Evolutionary conservation across 1,140 invertebrate genomes (phyloP).

Genomic region (Drosophila virilis): DNA sequence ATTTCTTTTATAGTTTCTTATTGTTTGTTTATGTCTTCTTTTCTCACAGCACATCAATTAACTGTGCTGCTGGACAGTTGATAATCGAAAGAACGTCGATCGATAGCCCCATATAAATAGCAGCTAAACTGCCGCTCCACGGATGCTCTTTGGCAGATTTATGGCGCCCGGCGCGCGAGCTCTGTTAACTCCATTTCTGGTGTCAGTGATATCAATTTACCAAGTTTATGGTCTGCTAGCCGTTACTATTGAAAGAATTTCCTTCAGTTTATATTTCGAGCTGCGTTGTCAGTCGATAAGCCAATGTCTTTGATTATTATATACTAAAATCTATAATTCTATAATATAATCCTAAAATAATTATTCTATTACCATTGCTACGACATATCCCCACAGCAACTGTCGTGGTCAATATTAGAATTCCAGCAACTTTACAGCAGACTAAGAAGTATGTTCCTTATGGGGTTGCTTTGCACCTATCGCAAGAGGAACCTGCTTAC

Average conservation of each 20-base stretch:
- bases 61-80: constrained; percentile 36
- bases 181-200: constrained; percentile 35
- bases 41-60: constrained; percentile 60
- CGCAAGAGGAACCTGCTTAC: too few species aligned
- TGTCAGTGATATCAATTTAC: constrained; percentile 50
- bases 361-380: too few species aligned
- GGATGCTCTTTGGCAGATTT: constrained; percentile 55
- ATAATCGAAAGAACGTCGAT: constrained; percentile 58
- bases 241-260: constrained; percentile 11
- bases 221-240: constrained; percentile 35
- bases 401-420: too few species aligned
- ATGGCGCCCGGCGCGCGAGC: constrained; percentile 57
- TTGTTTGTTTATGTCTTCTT: constrained; percentile 50
- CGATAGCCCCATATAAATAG: constrained; percentile 72
- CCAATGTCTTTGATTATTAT: neutral
- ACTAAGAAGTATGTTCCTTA: too few species aligned
- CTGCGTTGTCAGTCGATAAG: constrained; percentile 11
- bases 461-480: too few species aligned
- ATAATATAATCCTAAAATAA: too few species aligned
- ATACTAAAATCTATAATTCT: too few species aligned
- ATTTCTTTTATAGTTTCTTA: constrained; percentile 52
- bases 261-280: constrained; percentile 6
- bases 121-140: constrained; percentile 60
- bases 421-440: too few species aligned
- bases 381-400: too few species aligned